These are phyloP conservation scores for Torymus tubicola DNA, from an alignment of 2,888 invertebrate genomes.

Conservation along the genomic window DNA sequence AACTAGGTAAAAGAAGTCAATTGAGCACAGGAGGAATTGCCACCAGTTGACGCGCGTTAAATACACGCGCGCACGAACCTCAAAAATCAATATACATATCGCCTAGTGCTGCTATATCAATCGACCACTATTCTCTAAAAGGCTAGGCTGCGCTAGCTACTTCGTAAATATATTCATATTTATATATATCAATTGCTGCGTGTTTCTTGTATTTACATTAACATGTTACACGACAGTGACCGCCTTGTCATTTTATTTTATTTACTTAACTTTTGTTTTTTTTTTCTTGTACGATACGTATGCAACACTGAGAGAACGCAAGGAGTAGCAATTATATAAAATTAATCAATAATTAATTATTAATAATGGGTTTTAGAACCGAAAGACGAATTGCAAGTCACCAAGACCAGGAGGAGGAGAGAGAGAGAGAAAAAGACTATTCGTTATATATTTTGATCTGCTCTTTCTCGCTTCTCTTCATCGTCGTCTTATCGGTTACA, in stretches of 20 bases:
- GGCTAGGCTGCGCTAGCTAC: conserved; percentile 58
- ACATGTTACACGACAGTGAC: conserved; percentile 58
- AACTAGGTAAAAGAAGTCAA: conserved; percentile 45
- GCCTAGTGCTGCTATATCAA: conserved; percentile 57
- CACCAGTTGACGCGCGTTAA: conserved; percentile 55
- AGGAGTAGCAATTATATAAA: conserved; percentile 54
- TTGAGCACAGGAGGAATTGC: conserved; percentile 58
- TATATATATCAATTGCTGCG: conserved; percentile 58
- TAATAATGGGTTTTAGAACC: conserved; percentile 48
- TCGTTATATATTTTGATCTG: background rate
- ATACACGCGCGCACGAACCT: conserved; percentile 50
- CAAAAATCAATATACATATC: conserved; percentile 59
- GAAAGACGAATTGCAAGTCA: conserved; percentile 56
- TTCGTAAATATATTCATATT: conserved; percentile 57
- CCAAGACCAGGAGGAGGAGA: conserved; percentile 32
- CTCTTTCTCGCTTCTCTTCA: conserved; percentile 13
- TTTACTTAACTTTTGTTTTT: conserved; percentile 38
- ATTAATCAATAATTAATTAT: conserved; percentile 47
- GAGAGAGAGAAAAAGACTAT: conserved; percentile 23
- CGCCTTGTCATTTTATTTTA: conserved; percentile 52
- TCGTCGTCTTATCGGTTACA: background rate
- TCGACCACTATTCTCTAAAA: conserved; percentile 56
- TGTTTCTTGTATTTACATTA: conserved; percentile 59
- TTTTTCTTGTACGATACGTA: conserved; percentile 55
- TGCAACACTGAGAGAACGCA: conserved; percentile 58